phyloP scores from a whole-genome alignment of 1,140 invertebrate genomes.

The Drosophila biarmipes region DNA sequence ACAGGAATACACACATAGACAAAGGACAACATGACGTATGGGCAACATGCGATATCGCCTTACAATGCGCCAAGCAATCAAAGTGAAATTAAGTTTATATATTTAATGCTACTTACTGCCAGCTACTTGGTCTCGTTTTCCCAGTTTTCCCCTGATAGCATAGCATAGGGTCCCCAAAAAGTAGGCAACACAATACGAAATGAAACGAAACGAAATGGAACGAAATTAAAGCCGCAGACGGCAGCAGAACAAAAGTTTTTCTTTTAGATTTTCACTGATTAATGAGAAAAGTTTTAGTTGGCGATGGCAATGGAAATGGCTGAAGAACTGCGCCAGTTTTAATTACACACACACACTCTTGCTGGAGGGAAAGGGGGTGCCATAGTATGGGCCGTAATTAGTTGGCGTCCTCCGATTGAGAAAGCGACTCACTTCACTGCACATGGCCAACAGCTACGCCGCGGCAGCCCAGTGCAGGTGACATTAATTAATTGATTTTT shows the following conservation, averaged over 20 bases:
- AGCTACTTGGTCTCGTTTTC: slow-evolving; percentile 8
- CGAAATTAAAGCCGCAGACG: slow-evolving; percentile 63
- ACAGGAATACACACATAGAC: slow-evolving; percentile 49
- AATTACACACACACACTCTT: slow-evolving; percentile 68
- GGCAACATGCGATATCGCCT: slow-evolving; percentile 81
- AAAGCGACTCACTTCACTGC: slow-evolving; percentile 61
- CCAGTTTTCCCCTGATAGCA: neutral
- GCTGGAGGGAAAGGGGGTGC: neutral
- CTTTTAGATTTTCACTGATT: slow-evolving; percentile 83
- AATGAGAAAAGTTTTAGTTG: slow-evolving; percentile 82
- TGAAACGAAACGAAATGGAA: slow-evolving; percentile 54
- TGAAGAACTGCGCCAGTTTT: slow-evolving; percentile 73
- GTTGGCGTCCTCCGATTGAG: slow-evolving; percentile 67
- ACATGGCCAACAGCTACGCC: slow-evolving; percentile 18
- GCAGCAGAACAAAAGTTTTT: slow-evolving; percentile 77
- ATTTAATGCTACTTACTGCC: slow-evolving; percentile 74
- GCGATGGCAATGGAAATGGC: slow-evolving; percentile 59
- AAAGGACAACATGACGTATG: slow-evolving; percentile 74
- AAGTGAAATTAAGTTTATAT: slow-evolving; percentile 82
- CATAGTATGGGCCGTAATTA: slow-evolving; percentile 49
- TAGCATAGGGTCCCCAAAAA: slow-evolving; percentile 11
- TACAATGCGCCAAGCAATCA: slow-evolving; percentile 82
- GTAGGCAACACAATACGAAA: slow-evolving; percentile 57
- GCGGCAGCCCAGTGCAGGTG: slow-evolving; percentile 56
- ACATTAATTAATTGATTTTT: slow-evolving; percentile 83